A percentile compares a stretch with the other conserved stretches of the same genome.
Conservation (phyloP, 2,113 vertebrate species). For the Lanius ludovicianus region DNA sequence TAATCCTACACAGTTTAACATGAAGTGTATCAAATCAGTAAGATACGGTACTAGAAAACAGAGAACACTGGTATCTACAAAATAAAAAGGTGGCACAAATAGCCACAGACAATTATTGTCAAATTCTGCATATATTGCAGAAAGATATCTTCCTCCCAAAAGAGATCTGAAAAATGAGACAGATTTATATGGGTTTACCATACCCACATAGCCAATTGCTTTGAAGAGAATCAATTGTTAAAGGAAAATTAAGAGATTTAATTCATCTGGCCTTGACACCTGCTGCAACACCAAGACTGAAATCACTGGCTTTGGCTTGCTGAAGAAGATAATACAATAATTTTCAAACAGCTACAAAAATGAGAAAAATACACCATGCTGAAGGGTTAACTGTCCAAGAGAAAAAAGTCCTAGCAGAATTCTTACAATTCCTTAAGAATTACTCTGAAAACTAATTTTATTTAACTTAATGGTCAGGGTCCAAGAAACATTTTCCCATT, state of each 20-base stretch:
- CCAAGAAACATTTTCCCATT: neutral
- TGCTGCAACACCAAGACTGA: neutral
- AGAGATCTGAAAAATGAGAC: neutral
- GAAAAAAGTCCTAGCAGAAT: neutral
- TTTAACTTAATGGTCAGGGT: neutral
- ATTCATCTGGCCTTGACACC: neutral
- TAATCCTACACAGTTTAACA: neutral
- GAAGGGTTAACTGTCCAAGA: neutral
- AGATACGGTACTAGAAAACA: neutral
- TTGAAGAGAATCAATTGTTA: neutral
- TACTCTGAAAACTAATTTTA: neutral
- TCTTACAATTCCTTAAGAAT: neutral
- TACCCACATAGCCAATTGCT: neutral
- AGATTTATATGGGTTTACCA: neutral
- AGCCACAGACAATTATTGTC: neutral
- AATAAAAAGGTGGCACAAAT: neutral
- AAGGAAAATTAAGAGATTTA: neutral
- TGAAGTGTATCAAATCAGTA: neutral
- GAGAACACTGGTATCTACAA: neutral
- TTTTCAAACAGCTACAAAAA: neutral
- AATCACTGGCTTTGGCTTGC: neutral
- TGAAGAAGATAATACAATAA: neutral
- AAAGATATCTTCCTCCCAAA: neutral
- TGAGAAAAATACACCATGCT: neutral
- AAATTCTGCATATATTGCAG: neutral